Evolutionary conservation across 2,797 vertebrate genomes (phyloP), one percentile per base, ranked within the genome.

Genomic region (Coccyzus lansbergi): DNA sequence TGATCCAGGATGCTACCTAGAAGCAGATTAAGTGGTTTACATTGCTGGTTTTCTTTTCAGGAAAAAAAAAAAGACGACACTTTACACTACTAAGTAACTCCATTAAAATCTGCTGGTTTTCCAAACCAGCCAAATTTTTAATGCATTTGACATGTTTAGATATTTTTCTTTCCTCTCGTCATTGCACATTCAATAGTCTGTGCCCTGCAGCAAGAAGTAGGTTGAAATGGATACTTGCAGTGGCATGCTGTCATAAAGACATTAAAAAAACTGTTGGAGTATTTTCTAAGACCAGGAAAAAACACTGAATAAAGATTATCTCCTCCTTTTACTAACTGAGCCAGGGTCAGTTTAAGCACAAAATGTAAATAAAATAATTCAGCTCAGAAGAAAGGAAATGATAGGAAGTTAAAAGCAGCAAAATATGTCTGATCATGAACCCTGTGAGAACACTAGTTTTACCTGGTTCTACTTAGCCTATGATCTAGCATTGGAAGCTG

Each of bases 251-350:
- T 71, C 89, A 74, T 92, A 94, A 94, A 82, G 44, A 80, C 76
- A 82, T 89, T 88, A 62, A 62, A 85, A n/a, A 87, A 88, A 10
- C 49, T 91, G 28, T 62, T 67, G 40, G 62, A 92, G 31, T 33
- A 75, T 90, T 90, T 93, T 87, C 67, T 90, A 64, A 86, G 51
- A 93, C 52, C 33, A 83, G 42, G 67, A 49, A 67, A 79, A 79
- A 76, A 3, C 18, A 74, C n/a, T 84, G 83, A 90, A 77, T 95
- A 93, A 91, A 92, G 53, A 92, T 80, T 67, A 62, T 79, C n/a
- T 83, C 29, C 29, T 56, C 62, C 33, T 71, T 86, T 83, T 78
- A 76, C 64, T 88, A 86, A 33, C 22, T 78, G 68, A 92, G 88
- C 26, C 20, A 81, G 51, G 31, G 70, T 93, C 91, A 90, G 28